Percentiles rank a stretch among this genome's conserved stretches.
These are phyloP conservation scores for Semnopithecus entellus DNA, from an alignment of 2,113 vertebrate species.

Conservation along the genomic window DNA sequence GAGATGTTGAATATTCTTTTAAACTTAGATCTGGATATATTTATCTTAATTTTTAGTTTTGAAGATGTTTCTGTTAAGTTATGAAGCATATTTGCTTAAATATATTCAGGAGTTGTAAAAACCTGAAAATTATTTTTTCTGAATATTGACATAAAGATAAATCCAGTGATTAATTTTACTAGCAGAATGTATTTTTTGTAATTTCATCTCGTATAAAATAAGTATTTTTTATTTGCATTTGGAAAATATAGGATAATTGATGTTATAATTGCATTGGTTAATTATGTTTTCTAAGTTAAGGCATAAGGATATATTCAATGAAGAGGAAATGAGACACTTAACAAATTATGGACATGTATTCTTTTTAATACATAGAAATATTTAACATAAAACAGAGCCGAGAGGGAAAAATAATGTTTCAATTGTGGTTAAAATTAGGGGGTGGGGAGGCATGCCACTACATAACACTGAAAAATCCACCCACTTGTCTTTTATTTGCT, in stretches of 20 bases:
- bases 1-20: not conserved
- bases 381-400: slow-evolving; percentile 55
- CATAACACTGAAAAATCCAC: not conserved
- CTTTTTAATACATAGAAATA: not conserved
- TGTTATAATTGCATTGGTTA: not conserved
- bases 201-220: slow-evolving; percentile 8
- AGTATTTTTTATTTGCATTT: not conserved
- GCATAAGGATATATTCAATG: not conserved
- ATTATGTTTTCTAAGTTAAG: not conserved
- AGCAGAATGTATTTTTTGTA: not conserved
- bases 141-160: not conserved
- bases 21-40: not conserved
- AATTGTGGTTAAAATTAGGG: not conserved
- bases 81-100: not conserved
- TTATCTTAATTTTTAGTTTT: slow-evolving; percentile 41
- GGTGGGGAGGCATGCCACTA: not conserved
- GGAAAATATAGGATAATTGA: slow-evolving; percentile 17
- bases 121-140: slow-evolving; percentile 2
- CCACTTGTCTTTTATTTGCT: slow-evolving; percentile 62
- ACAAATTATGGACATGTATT: not conserved
- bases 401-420: slow-evolving; percentile 31
- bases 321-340: not conserved
- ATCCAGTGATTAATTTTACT: not conserved
- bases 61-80: slow-evolving; percentile 15
- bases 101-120: slow-evolving; percentile 1